A percentile compares a stretch with the other conserved stretches of the same genome.
Conservation (phyloP, 1,140 invertebrate genomes). For the Melitaea cinxia region DNA sequence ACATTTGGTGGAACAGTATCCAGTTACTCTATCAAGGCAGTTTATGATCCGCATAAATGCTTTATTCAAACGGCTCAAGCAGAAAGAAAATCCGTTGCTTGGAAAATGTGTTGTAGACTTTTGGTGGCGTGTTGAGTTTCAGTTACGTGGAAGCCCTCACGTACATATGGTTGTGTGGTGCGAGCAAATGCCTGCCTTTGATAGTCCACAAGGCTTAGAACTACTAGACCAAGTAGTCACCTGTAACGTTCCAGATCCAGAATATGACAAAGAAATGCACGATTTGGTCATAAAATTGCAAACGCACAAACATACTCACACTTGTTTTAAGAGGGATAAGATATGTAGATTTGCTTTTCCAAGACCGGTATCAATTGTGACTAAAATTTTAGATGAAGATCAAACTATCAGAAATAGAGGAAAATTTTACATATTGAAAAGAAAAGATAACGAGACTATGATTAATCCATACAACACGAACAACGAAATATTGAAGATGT, state of each 20-base stretch:
- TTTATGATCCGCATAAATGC: not conserved
- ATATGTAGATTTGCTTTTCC: not conserved
- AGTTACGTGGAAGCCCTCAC: not conserved
- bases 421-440: not conserved
- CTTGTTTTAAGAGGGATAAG: not conserved
- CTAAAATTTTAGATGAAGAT: not conserved
- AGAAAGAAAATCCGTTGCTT: not conserved
- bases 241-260: not conserved
- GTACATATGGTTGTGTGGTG: constrained; percentile 8
- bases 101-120: not conserved
- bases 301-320: not conserved
- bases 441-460: not conserved
- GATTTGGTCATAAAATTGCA: not conserved
- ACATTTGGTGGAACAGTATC: not conserved
- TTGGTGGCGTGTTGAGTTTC: not conserved
- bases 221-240: not conserved
- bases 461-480: constrained; percentile 3
- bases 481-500: constrained; percentile 30
- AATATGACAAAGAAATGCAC: not conserved
- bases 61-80: not conserved
- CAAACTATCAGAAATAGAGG: not conserved
- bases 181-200: constrained; percentile 33
- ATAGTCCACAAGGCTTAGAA: constrained; percentile 29
- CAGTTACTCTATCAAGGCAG: not conserved
- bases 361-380: not conserved